Conservation (phyloP, 2,113 vertebrate species). For the Melozone crissalis region DNA sequence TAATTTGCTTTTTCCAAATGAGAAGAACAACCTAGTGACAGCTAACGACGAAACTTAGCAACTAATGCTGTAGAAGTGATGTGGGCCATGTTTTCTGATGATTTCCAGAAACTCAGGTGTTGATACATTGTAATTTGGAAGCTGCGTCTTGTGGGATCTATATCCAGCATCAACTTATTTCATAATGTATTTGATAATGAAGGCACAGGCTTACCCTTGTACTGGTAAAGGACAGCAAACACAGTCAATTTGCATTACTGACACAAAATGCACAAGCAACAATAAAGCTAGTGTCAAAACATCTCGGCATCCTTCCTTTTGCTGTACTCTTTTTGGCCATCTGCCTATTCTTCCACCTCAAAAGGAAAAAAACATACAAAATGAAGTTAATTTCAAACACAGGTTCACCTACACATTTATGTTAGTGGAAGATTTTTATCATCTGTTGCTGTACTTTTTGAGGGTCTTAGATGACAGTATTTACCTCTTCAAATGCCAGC, state of each 20-base stretch:
- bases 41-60: conserved; percentile 21
- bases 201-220: conserved; percentile 70
- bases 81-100: conserved; percentile 15
- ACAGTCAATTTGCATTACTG: conserved; percentile 51
- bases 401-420: conserved; percentile 12
- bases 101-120: conserved; percentile 52
- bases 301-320: conserved; percentile 12
- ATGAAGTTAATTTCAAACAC: conserved; percentile 21
- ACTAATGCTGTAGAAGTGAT: conserved; percentile 34
- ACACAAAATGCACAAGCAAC: conserved; percentile 47
- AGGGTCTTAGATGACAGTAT: conserved; percentile 32
- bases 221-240: conserved; percentile 56
- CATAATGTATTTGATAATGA: conserved; percentile 59
- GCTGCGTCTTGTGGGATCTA: conserved; percentile 37
- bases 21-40: conserved; percentile 16
- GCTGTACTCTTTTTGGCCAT: conserved; percentile 60
- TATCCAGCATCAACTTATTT: conserved; percentile 49
- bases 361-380: conserved; percentile 53
- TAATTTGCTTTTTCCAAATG: neutral
- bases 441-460: conserved; percentile 54
- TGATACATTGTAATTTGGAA: neutral
- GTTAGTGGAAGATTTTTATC: conserved; percentile 43
- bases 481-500: conserved; percentile 68
- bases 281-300: conserved; percentile 46
- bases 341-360: conserved; percentile 48